A percentile compares a stretch with the other conserved stretches of the same genome.
Evolutionary conservation across 1,140 invertebrate genomes (phyloP).

Genomic region (Drosophila elegans): DNA sequence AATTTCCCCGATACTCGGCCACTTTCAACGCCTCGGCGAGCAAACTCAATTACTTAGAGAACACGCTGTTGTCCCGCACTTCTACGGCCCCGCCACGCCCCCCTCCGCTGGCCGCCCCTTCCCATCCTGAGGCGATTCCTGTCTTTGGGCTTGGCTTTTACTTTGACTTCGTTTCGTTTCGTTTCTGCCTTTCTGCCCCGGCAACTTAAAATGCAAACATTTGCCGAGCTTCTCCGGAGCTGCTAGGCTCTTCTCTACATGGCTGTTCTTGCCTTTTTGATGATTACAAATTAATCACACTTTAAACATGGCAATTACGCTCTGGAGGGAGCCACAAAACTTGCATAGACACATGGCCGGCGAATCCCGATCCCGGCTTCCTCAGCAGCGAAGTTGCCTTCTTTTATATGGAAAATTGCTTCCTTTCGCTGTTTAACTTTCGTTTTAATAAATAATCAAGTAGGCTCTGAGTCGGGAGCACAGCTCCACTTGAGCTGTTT

Average conservation of each 20-base stretch:
- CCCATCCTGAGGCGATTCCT: slow-evolving; percentile 58
- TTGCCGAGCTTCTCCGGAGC: slow-evolving; percentile 32
- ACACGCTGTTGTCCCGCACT: slow-evolving; percentile 48
- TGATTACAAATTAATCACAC: slow-evolving; percentile 84
- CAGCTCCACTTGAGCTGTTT: slow-evolving; percentile 25
- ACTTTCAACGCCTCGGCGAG: slow-evolving; percentile 37
- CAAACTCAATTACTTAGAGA: slow-evolving; percentile 73
- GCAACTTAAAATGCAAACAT: slow-evolving; percentile 62
- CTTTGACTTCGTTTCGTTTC: slow-evolving; percentile 18
- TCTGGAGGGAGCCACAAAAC: slow-evolving; percentile 42
- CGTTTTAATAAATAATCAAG: slow-evolving; percentile 84
- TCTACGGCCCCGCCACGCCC: slow-evolving; percentile 1
- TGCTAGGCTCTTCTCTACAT: slow-evolving; percentile 26
- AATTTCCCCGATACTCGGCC: neutral
- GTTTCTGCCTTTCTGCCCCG: slow-evolving; percentile 22
- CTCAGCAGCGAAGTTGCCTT: slow-evolving; percentile 30
- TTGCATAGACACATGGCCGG: slow-evolving; percentile 53
- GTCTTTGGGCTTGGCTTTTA: slow-evolving; percentile 24
- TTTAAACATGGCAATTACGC: slow-evolving; percentile 83
- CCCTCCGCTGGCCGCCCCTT: neutral
- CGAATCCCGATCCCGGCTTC: slow-evolving; percentile 31
- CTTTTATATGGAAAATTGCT: slow-evolving; percentile 81
- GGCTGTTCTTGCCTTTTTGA: slow-evolving; percentile 73
- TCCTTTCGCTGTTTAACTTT: slow-evolving; percentile 83
- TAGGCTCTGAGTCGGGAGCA: slow-evolving; percentile 53